A percentile compares a stretch with the other conserved stretches of the same genome.
phyloP scores from a whole-genome alignment of 2,888 invertebrate genomes.

The Clivina fossor region DNA sequence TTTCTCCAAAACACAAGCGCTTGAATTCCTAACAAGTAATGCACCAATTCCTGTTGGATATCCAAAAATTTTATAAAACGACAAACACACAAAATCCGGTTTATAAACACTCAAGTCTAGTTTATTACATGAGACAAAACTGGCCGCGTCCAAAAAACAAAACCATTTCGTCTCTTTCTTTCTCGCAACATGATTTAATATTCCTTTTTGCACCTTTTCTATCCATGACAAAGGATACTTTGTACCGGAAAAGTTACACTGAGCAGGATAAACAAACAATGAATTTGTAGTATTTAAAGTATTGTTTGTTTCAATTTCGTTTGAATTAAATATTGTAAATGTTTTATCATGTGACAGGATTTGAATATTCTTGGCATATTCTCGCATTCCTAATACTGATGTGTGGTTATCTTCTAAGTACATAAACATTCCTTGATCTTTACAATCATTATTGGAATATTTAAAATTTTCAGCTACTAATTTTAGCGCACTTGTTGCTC shows the following conservation, averaged over 20 bases:
- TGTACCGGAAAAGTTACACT: slow-evolving; percentile 92
- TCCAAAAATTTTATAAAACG: slow-evolving; percentile 97
- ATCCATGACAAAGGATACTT: slow-evolving; percentile 84
- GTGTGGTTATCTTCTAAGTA: slow-evolving; percentile 93
- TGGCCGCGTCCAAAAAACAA: slow-evolving; percentile 84
- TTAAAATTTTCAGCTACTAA: slow-evolving; percentile 79
- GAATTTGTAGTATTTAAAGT: slow-evolving; percentile 52
- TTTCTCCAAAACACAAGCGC: slow-evolving; percentile 64
- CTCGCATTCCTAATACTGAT: slow-evolving; percentile 91
- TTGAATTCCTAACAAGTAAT: slow-evolving; percentile 72
- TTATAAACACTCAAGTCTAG: slow-evolving; percentile 71
- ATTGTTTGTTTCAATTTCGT: slow-evolving; percentile 49
- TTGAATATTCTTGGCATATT: slow-evolving; percentile 62
- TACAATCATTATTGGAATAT: slow-evolving; percentile 52
- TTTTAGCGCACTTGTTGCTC: slow-evolving; percentile 87
- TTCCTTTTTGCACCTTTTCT: slow-evolving; percentile 62
- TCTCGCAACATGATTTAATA: slow-evolving; percentile 53
- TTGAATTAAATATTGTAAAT: slow-evolving; percentile 48
- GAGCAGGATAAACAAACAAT: slow-evolving; percentile 85
- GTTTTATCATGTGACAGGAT: slow-evolving; percentile 64
- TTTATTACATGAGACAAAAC: slow-evolving; percentile 73
- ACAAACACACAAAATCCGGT: slow-evolving; percentile 89
- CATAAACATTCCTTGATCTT: slow-evolving; percentile 64
- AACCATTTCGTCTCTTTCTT: slow-evolving; percentile 63
- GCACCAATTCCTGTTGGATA: slow-evolving; percentile 96